These are phyloP conservation scores for Amblyraja radiata DNA, from an alignment of 2,797 vertebrate genomes.

Conservation along the genomic window DNA sequence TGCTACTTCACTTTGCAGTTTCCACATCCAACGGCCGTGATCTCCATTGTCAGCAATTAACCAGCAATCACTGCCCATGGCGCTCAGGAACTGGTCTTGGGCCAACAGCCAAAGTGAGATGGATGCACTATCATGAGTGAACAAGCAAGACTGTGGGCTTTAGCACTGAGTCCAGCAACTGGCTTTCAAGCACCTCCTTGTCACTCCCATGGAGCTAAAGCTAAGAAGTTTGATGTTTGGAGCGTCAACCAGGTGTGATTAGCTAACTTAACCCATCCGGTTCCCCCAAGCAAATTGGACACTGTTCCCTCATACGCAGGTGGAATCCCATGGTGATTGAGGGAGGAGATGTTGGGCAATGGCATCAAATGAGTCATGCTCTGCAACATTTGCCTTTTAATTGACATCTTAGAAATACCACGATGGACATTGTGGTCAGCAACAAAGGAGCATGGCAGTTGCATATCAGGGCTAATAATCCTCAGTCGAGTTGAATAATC, in stretches of 20 bases:
- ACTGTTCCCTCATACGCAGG: constrained; percentile 61
- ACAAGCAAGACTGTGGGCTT: constrained; percentile 65
- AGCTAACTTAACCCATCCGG: constrained; percentile 54
- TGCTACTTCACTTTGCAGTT: constrained; percentile 69
- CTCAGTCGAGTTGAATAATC: too few relatives aligned
- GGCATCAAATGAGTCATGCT: not conserved
- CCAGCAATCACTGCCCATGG: constrained; percentile 70
- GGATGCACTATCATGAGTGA: constrained; percentile 64
- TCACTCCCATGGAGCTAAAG: not conserved
- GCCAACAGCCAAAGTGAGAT: constrained; percentile 73
- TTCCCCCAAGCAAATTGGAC: constrained; percentile 62
- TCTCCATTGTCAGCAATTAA: constrained; percentile 79
- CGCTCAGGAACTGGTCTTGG: constrained; percentile 68
- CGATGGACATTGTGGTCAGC: not conserved
- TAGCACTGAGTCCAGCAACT: constrained; percentile 70
- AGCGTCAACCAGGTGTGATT: constrained; percentile 45
- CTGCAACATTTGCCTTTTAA: not conserved
- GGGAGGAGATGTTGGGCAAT: not conserved
- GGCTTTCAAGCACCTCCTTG: constrained; percentile 47
- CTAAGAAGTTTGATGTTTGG: not conserved
- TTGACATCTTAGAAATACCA: not conserved
- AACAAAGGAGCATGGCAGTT: too few relatives aligned
- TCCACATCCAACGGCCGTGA: constrained; percentile 70
- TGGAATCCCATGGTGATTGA: constrained; percentile 56
- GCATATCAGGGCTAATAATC: too few relatives aligned